Percentiles rank a stretch among this genome's conserved stretches.
phyloP scores from a whole-genome alignment of 2,113 vertebrate species.

The Nerophis ophidion region DNA sequence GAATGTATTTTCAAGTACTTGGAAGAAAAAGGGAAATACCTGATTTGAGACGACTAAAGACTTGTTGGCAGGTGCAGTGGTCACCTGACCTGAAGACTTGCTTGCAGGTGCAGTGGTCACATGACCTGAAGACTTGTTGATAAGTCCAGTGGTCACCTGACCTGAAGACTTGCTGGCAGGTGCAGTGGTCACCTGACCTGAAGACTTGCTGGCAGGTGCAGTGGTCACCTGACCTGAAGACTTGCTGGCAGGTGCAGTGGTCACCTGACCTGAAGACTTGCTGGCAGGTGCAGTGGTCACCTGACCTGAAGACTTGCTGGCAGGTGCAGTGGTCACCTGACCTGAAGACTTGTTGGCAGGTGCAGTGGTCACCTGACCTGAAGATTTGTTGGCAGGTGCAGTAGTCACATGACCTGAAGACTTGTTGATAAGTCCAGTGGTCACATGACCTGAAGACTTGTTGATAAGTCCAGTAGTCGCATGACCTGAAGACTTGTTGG shows the following conservation, averaged over 20 bases:
- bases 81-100: too few species aligned
- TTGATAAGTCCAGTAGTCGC: slow-evolving; percentile 34
- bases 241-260: slow-evolving; percentile 26
- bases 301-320: slow-evolving; percentile 63
- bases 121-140: slow-evolving; percentile 47
- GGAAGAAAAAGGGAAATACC: slow-evolving; percentile 57
- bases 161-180: slow-evolving; percentile 17
- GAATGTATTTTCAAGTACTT: too few species aligned
- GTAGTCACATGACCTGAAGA: slow-evolving; percentile 8
- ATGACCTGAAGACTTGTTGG: slow-evolving; percentile 55
- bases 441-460: slow-evolving; percentile 43
- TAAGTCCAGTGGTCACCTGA: slow-evolving; percentile 52
- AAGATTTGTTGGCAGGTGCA: slow-evolving; percentile 59
- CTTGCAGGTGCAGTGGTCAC: too few species aligned
- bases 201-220: slow-evolving; percentile 13
- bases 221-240: slow-evolving; percentile 51
- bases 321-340: slow-evolving; percentile 8
- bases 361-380: not conserved
- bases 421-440: slow-evolving; percentile 55
- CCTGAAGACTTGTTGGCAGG: slow-evolving; percentile 60
- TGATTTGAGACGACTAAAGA: slow-evolving; percentile 43
- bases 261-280: slow-evolving; percentile 43
- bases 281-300: slow-evolving; percentile 39
- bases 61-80: slow-evolving; percentile 66
- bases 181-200: slow-evolving; percentile 57